Evolutionary conservation across 1,140 invertebrate genomes (phyloP), one percentile per base, ranked within the genome.

Genomic region (Latrodectus geometricus): DNA sequence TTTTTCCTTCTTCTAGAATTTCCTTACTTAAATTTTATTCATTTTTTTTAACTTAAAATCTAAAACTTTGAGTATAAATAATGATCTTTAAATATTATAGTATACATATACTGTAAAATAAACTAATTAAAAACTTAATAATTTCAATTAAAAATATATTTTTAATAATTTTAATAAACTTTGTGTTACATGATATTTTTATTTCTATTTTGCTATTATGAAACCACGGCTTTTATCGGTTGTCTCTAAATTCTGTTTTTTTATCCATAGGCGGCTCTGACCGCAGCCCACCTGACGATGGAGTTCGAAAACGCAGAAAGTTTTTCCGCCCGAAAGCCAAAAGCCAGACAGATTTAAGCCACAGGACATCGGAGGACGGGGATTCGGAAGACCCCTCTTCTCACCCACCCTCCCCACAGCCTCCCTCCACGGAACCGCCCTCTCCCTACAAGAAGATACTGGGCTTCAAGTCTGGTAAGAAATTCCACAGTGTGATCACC

Each of bases 401-500:
- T 12, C 49, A 35, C 21, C 61, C 77, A 61, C 70, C 70, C 48
- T 82, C 79, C 9, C 65, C 79, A 14, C 79, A 66, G n/a, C 72
- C 77, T n/a, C 35, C 75, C 11, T 15, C 69, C 9, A 68, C 77
- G 11, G 50, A n/a, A 7, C 76, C 84, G 0, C 61, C 85, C n/a
- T 78, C 83, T 5, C 75, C 74, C 66, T 68, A 80, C 56, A 75
- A 54, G 15, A 75, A 77, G 56, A 87, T 82, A 23, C 78, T 76
- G 0, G 78, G 86, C 9, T 77, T 82, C 23, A 68, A 75, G 49
- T 87, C 86, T 5, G 78, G 78, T 12, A 88, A 88, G 54, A 76
- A 77, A 48, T 72, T 88, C 61, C 88, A 88, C 12, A 86, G 50
- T 14, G 85, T 89, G 21, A 89, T 88, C 65, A 74, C 81, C n/a